These are phyloP conservation scores for Prosopocoilus inquinatus DNA, from an alignment of 2,888 invertebrate species.

Conservation along the genomic window DNA sequence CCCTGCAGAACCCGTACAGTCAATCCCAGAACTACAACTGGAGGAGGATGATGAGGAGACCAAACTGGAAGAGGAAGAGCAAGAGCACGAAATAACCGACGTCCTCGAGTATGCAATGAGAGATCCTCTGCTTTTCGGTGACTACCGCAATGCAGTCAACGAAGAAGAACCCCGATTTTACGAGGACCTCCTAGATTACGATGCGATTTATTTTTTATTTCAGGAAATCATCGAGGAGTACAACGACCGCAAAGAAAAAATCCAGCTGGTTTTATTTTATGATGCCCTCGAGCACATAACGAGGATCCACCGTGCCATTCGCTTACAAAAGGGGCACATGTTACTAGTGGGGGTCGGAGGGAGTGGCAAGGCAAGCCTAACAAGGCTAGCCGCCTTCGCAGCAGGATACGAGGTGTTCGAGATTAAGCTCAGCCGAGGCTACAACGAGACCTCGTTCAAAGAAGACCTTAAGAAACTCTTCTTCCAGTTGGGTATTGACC, in stretches of 20 bases:
- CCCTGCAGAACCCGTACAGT: conserved; percentile 21
- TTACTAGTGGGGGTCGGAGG: conserved; percentile 88
- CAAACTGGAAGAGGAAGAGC: conserved; percentile 44
- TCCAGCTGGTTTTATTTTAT: conserved; percentile 85
- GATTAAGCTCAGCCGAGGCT: conserved; percentile 80
- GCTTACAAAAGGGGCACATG: conserved; percentile 81
- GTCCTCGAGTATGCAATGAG: conserved; percentile 68
- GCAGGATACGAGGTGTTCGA: conserved; percentile 81
- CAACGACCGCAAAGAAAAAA: conserved; percentile 69
- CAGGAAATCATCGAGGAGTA: conserved; percentile 88
- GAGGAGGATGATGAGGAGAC: conserved; percentile 16
- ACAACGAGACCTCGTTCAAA: conserved; percentile 77
- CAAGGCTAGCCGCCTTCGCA: conserved; percentile 77
- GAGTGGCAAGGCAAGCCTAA: conserved; percentile 82
- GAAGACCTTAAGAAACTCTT: conserved; percentile 84
- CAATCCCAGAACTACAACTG: conserved; percentile 17
- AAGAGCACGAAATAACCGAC: conserved; percentile 48
- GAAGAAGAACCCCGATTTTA: conserved; percentile 78
- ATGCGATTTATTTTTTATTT: conserved; percentile 83
- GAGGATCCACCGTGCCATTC: conserved; percentile 77
- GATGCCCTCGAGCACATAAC: conserved; percentile 91
- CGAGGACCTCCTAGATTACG: conserved; percentile 87
- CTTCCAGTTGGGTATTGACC: conserved; percentile 72
- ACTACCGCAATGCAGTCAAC: conserved; percentile 80
- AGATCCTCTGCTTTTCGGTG: conserved; percentile 85